These are phyloP conservation scores for Heliconius erato DNA, from an alignment of 2,888 invertebrate genomes.

Conservation along the genomic window DNA sequence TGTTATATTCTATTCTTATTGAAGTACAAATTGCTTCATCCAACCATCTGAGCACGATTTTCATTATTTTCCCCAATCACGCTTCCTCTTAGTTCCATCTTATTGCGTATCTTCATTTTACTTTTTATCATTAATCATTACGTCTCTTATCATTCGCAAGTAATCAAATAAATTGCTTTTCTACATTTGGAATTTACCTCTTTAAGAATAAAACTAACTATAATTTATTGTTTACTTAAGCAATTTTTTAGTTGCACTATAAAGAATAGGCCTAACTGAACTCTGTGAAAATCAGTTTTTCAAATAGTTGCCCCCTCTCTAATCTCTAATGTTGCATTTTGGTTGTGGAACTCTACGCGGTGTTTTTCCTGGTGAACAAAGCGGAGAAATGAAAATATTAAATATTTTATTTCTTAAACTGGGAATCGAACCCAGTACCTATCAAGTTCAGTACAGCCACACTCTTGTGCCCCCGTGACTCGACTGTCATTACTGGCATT, in stretches of 20 bases:
- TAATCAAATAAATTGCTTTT: not conserved
- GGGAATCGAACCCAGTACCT: no score
- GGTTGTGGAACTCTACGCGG: no score
- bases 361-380: no score
- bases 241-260: not conserved
- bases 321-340: no score
- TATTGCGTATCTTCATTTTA: conserved; percentile 5
- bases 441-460: no score
- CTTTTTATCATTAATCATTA: conserved; percentile 9
- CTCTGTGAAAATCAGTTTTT: not conserved
- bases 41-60: conserved; percentile 16
- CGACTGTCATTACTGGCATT: no score
- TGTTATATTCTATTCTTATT: not conserved
- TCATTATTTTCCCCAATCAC: conserved; percentile 9
- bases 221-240: no score
- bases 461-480: no score
- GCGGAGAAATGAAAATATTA: no score
- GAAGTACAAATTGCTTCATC: conserved; percentile 1
- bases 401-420: no score
- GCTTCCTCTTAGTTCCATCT: not conserved
- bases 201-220: not conserved
- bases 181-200: not conserved
- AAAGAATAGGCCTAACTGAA: not conserved
- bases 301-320: not conserved
- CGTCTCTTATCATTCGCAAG: conserved; percentile 1